These are phyloP conservation scores for Xiphophorus hellerii DNA, from an alignment of 2,113 vertebrate species.

Conservation along the genomic window DNA sequence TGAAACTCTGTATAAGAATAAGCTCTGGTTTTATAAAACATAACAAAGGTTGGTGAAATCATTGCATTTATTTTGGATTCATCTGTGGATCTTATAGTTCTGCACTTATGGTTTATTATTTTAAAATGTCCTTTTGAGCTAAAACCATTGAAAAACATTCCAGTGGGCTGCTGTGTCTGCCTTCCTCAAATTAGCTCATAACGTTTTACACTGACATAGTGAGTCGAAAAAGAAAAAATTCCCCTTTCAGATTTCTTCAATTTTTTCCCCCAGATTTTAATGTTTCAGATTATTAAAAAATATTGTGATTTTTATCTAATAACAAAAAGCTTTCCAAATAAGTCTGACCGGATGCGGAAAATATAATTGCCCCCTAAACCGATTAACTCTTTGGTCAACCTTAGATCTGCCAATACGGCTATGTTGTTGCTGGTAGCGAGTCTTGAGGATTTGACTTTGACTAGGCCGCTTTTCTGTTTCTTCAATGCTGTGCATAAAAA, in stretches of 20 bases:
- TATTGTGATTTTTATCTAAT: background rate
- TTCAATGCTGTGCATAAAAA: too few species aligned
- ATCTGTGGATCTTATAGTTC: background rate
- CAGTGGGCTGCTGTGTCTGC: background rate
- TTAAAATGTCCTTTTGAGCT: background rate
- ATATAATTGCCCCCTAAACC: background rate
- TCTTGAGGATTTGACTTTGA: too few species aligned
- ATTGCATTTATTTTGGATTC: background rate
- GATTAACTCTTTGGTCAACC: too few species aligned
- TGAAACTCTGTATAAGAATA: background rate
- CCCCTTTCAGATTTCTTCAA: too few species aligned
- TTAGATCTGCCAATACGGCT: too few species aligned
- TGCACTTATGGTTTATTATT: background rate
- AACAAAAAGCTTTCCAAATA: background rate
- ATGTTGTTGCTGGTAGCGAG: too few species aligned
- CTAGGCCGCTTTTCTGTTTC: too few species aligned
- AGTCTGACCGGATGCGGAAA: background rate
- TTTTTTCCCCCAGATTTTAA: too few species aligned
- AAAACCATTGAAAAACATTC: conserved; percentile 29
- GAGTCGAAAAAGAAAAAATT: background rate
- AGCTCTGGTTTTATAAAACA: too few species aligned
- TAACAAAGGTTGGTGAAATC: background rate
- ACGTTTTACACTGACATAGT: background rate
- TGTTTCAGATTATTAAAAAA: background rate
- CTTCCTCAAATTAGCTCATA: background rate